A percentile compares a stretch with the other conserved stretches of the same genome.
Evolutionary conservation across 2,888 invertebrate genomes (phyloP).

Genomic region (Drosophila leonis): DNA sequence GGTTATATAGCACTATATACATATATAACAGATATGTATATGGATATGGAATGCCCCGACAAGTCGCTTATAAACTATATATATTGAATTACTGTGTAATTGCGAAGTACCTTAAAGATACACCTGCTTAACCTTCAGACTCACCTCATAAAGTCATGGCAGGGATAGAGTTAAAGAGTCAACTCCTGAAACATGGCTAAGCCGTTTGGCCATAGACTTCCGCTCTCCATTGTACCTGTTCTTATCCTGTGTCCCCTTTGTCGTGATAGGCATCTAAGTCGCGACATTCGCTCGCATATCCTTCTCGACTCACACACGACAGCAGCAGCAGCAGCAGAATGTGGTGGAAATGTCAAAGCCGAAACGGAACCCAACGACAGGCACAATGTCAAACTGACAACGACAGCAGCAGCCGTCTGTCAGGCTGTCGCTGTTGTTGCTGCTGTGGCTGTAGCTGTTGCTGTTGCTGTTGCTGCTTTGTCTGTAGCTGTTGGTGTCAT

Average conservation of each 20-base stretch:
- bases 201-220: slow-evolving; percentile 60
- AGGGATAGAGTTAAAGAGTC: slow-evolving; percentile 18
- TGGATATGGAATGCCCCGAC: slow-evolving; percentile 60
- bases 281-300: slow-evolving; percentile 51
- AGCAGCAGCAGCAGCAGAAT: slow-evolving; percentile 11
- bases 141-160: background rate
- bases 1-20: slow-evolving; percentile 16
- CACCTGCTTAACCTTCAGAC: slow-evolving; percentile 58
- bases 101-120: slow-evolving; percentile 34
- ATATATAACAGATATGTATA: slow-evolving; percentile 7
- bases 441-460: slow-evolving; percentile 12
- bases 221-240: slow-evolving; percentile 40
- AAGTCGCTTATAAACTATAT: slow-evolving; percentile 40
- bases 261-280: slow-evolving; percentile 73
- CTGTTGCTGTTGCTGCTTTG: slow-evolving; percentile 32
- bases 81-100: slow-evolving; percentile 39
- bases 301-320: slow-evolving; percentile 23
- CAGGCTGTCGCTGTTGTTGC: slow-evolving; percentile 39
- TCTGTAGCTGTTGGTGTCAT: slow-evolving; percentile 68
- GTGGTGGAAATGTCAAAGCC: slow-evolving; percentile 57
- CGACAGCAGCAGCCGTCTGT: slow-evolving; percentile 59
- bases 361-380: slow-evolving; percentile 53
- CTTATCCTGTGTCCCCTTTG: slow-evolving; percentile 9
- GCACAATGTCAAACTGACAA: slow-evolving; percentile 64
- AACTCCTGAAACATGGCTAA: slow-evolving; percentile 45